Conservation (phyloP, 2,113 vertebrate genomes). For the Siniperca knerii region DNA sequence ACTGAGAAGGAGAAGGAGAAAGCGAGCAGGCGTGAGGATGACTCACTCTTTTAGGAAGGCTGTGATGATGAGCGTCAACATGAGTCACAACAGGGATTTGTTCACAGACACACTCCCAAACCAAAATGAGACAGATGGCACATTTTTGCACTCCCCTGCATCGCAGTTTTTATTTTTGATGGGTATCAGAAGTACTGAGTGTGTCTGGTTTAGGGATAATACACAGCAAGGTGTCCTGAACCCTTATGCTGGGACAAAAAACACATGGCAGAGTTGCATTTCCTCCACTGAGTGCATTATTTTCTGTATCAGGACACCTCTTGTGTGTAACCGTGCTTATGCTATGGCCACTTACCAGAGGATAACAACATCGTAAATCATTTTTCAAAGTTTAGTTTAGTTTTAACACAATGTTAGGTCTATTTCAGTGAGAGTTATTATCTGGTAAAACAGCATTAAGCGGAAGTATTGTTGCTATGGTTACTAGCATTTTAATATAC, state of each 20-base stretch:
- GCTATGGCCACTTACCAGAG: neutral
- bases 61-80: conserved; percentile 70
- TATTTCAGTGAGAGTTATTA: neutral
- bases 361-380: neutral
- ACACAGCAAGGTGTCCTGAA: neutral
- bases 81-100: conserved; percentile 72
- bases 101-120: conserved; percentile 61
- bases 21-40: conserved; percentile 66
- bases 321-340: too few species aligned
- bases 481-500: neutral
- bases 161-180: conserved; percentile 49
- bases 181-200: conserved; percentile 36
- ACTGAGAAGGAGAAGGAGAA: conserved; percentile 60
- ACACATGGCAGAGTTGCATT: neutral
- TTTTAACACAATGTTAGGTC: neutral
- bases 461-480: conserved; percentile 5
- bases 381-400: neutral
- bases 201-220: neutral
- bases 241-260: neutral
- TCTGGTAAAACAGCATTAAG: neutral
- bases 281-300: neutral
- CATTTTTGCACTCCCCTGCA: conserved; percentile 39
- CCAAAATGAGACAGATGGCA: conserved; percentile 74
- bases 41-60: conserved; percentile 74
- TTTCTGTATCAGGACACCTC: neutral